phyloP scores from a whole-genome alignment of 2,797 vertebrate genomes.

The Calcarius lapponicus region DNA sequence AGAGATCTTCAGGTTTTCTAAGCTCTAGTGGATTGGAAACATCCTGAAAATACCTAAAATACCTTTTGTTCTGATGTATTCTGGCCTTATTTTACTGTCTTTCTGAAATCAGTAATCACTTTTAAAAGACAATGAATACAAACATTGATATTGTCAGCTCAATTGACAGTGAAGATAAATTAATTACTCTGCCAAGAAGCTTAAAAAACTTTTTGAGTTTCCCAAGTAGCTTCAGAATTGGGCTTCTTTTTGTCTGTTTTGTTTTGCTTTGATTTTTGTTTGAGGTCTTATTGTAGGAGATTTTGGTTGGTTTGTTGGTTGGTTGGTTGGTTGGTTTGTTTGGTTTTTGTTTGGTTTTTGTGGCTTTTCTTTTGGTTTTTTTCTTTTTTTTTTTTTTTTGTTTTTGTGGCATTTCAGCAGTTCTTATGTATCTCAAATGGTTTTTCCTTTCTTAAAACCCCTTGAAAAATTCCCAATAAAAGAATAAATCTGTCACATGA shows the following conservation, averaged over 20 bases:
- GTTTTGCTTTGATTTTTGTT: neutral
- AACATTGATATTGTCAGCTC: neutral
- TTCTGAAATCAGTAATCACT: neutral
- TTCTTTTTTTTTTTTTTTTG: neutral
- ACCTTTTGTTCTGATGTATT: neutral
- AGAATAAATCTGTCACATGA: constrained; percentile 71
- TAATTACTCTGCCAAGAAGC: neutral
- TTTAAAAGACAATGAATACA: neutral
- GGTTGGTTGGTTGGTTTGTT: neutral
- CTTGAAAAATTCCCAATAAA: constrained; percentile 68
- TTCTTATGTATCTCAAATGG: constrained; percentile 27
- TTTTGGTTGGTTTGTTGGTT: neutral
- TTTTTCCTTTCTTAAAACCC: constrained; percentile 46
- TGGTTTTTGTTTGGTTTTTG: too few relatives aligned
- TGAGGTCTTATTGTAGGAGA: neutral
- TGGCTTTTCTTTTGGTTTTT: neutral
- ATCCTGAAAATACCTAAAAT: neutral
- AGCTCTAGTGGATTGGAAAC: neutral
- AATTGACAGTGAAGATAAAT: neutral
- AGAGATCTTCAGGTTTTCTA: neutral
- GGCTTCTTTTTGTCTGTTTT: neutral
- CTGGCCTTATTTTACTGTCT: neutral
- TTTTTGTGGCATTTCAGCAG: neutral
- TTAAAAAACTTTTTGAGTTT: neutral
- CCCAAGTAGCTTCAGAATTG: neutral